Evolutionary conservation across 1,140 invertebrate genomes (phyloP), one percentile per base, ranked within the genome.

Genomic region (Maniola jurtina): DNA sequence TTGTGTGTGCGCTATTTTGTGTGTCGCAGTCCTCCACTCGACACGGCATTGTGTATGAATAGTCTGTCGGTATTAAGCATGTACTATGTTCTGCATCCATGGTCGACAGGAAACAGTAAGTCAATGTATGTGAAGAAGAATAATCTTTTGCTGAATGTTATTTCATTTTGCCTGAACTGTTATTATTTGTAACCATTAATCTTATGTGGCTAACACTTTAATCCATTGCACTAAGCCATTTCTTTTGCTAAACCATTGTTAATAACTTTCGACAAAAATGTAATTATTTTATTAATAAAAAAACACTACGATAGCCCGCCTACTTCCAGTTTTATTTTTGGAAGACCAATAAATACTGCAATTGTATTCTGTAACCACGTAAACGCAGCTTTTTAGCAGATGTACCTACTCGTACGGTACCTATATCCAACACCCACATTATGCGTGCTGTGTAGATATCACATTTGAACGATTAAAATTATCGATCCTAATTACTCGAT

Each of bases 71-170:
- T 77, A 88, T 77, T 85, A 90, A 90, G 86, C 88, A 90, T 90
- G 86, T 90, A 81, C 84, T 88, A 84, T 90, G 88, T 90, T 82
- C 84, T 79, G 88, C 88, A 92, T 85, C 86, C 86, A 76, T 83
- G 75, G 71, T 81, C 85, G 88, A 84, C 93, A 94, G 94, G 93
- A 94, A 94, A 92, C 92, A 93, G 94, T 94, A 94, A 94, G 94
- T 94, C 86, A 89, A 86, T 84, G 86, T 89, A 90, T 90, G 88
- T 90, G 77, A 78, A 79, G 79, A 78, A 68, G 67, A 75, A 71
- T 77, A 79, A n/a, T 77, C 71, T 75, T 71, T 64, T 70, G 77
- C 71, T 80, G 79, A 77, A 78, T 83, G 72, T 80, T 75, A 48
- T 79, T 82, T 78, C 59, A 73, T 81, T 85, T 83, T 86, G 86